Base-by-base conservation (phyloP, 2,113 vertebrate species). In the Osmerus mordax region DNA sequence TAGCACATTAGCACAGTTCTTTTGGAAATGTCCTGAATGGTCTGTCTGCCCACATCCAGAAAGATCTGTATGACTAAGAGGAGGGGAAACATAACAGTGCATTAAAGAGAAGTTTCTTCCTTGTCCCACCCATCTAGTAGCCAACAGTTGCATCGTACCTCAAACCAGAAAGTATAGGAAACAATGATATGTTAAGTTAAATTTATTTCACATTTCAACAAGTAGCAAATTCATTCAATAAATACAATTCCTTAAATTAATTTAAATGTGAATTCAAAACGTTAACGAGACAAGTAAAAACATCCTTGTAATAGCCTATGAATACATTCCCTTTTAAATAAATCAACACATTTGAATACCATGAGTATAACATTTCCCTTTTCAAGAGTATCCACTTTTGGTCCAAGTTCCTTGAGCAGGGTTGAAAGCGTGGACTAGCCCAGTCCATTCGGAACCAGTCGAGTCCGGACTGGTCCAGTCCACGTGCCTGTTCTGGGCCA, bases 231-330 rank as follows among this genome's bases (percentile, higher is more conserved):
- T 12, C 7, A 47, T 47, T 47, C 41, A 47, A 91, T 90, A 92
- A 91, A 91, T 92, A 91, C 71, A 87, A 78, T 65, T 72, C 52
- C 75, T 89, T 89, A 88, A 90, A 83, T 92, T 87, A 88, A 78
- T 72, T 76, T 51, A 51, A 60, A 53, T 69, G 73, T 71, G 59
- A 68, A 32, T 68, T 62, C 74, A 61, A 73, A 65, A 76, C 77
- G 25, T 56, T 74, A 67, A 83, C 69, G 79, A 41, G 80, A 61
- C 69, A 75, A 53, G 83, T 78, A 67, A 47, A 28, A 77, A 74
- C 82, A 82, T 67, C 84, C 77, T 74, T 69, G 58, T 32, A 78
- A 81, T 53, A 78, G 74, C 71, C 36, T 72, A 72, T 83, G 76
- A 86, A 85, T 75, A 81, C n/a, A 62, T 84, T 87, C 81, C 78